Percentiles rank a stretch among this genome's conserved stretches.
Evolutionary conservation across 2,797 vertebrate genomes (phyloP).

Genomic region (Eulemur albifrons): DNA sequence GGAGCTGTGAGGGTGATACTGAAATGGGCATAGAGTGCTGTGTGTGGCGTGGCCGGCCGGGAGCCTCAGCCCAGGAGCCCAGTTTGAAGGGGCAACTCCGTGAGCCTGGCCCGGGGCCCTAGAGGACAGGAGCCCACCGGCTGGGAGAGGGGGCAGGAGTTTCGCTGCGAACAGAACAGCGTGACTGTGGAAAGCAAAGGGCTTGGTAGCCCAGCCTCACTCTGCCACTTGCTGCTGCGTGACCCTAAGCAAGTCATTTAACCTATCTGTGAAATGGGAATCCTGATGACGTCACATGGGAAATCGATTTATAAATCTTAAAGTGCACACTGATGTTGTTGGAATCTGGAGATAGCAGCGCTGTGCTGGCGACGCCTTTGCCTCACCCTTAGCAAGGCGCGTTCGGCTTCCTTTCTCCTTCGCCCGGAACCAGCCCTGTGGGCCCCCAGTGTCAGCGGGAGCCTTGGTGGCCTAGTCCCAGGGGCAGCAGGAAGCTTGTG

Average conservation of each 20-base stretch:
- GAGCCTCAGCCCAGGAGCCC: not conserved
- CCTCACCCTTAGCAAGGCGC: not conserved
- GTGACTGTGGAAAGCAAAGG: not conserved
- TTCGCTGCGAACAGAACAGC: too few relatives aligned
- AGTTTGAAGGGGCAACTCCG: not conserved
- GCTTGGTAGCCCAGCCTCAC: not conserved
- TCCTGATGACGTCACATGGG: not conserved
- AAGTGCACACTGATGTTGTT: fast-evolving
- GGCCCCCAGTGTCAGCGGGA: fast-evolving
- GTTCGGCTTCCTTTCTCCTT: not conserved
- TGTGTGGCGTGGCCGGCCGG: fast-evolving
- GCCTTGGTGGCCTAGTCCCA: not conserved
- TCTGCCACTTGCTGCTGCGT: not conserved
- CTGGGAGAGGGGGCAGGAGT: not conserved
- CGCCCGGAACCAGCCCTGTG: not conserved
- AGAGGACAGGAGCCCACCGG: not conserved
- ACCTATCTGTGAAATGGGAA: not conserved
- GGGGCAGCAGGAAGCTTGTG: not conserved
- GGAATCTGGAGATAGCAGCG: not conserved
- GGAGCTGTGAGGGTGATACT: not conserved
- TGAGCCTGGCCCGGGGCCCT: not conserved
- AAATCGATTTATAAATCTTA: not conserved
- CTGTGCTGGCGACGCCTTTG: not conserved
- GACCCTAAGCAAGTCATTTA: not conserved
- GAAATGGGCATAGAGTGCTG: not conserved